Evolutionary conservation across 2,888 invertebrate genomes (phyloP).

Genomic region (Mesorhabditis spiculigera): DNA sequence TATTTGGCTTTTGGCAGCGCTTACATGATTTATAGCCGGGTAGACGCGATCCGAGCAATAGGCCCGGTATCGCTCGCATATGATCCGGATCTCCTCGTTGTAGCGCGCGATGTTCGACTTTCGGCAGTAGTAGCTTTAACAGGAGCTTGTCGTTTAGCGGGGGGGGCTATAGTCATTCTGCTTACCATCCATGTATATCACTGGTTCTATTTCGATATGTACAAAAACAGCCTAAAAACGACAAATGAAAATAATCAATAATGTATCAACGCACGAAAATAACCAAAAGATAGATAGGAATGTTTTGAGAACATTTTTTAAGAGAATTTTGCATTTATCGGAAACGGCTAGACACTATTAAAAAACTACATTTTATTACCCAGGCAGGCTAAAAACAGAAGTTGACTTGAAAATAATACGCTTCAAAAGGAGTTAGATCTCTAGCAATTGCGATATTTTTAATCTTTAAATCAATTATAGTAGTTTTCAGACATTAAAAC

Average conservation of each 20-base stretch:
- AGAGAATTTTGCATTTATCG: background rate
- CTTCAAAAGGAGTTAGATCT: no score
- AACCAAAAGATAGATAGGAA: background rate
- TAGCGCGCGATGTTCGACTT: conserved; percentile 48
- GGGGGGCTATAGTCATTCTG: no score
- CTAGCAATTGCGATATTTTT: no score
- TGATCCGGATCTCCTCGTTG: conserved; percentile 51
- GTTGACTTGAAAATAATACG: no score
- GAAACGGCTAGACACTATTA: background rate
- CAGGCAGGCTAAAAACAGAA: background rate
- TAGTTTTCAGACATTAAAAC: no score
- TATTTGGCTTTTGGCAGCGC: conserved; percentile 5
- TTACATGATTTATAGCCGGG: conserved; percentile 46
- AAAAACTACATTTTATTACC: background rate
- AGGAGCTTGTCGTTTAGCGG: background rate
- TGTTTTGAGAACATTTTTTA: background rate
- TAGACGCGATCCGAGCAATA: conserved; percentile 48
- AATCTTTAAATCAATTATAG: no score
- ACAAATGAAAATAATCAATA: background rate
- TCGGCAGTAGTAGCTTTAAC: conserved; percentile 44
- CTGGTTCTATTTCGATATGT: no score
- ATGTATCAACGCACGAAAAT: background rate
- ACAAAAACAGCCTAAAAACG: no score
- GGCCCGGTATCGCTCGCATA: conserved; percentile 46
- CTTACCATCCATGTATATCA: no score